phyloP scores from a whole-genome alignment of 2,797 vertebrate genomes.

The Bufotes viridis region DNA sequence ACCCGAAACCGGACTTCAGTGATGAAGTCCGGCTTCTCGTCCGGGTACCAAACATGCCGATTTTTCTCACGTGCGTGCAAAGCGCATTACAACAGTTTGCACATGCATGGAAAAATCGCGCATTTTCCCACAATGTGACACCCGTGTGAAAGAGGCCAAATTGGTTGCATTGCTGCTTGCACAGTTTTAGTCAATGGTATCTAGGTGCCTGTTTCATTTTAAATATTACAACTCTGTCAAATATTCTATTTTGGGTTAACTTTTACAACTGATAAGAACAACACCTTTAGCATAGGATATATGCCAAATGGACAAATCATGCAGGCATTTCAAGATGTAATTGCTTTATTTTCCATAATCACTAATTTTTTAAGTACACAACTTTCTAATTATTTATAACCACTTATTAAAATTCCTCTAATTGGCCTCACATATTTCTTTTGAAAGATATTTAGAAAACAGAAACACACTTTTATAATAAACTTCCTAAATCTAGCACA shows the following conservation, averaged over 20 bases:
- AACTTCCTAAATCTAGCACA: not conserved
- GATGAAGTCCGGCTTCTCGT: no score
- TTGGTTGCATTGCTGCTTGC: no score
- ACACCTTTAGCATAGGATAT: not conserved
- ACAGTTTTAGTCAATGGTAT: not conserved
- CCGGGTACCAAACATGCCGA: no score
- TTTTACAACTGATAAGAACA: not conserved
- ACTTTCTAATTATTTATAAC: slow-evolving; percentile 9
- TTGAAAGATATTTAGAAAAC: not conserved
- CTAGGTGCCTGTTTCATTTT: not conserved
- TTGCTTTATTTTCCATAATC: not conserved
- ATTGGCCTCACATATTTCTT: not conserved
- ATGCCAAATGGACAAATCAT: slow-evolving; percentile 1
- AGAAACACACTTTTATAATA: slow-evolving; percentile 5
- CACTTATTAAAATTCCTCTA: not conserved
- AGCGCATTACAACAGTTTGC: no score
- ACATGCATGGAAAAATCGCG: no score
- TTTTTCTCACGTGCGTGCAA: no score
- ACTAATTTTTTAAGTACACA: not conserved
- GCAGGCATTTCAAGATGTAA: not conserved
- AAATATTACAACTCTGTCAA: not conserved
- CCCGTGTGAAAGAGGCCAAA: no score
- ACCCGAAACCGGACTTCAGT: no score
- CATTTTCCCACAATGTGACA: no score
- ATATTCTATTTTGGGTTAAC: not conserved